Evolutionary conservation across 1,140 invertebrate species (phyloP).

Genomic region (Drepana arcuata): DNA sequence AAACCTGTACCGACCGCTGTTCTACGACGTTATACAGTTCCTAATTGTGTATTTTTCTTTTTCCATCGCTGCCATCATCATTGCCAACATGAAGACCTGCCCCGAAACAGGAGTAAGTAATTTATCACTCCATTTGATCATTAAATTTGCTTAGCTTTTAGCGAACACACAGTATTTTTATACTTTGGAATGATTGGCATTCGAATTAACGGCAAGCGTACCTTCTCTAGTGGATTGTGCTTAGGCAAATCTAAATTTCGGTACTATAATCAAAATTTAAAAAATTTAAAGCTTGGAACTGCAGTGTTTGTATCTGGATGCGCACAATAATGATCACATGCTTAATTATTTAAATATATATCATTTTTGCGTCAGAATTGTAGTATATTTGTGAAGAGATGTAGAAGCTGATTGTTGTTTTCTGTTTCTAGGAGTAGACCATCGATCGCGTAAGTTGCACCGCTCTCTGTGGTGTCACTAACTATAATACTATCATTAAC

Average conservation of each 20-base stretch:
- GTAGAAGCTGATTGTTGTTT: conserved; percentile 69
- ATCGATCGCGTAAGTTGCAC: conserved; percentile 73
- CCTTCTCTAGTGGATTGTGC: no score
- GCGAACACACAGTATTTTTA: conserved; percentile 30
- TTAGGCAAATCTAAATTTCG: conserved; percentile 6
- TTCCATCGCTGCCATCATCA: conserved; percentile 44
- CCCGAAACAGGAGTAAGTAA: conserved; percentile 70
- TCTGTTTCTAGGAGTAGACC: conserved; percentile 74
- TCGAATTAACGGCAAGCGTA: conserved; percentile 31
- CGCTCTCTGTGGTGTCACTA: conserved; percentile 70
- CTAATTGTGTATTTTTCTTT: conserved; percentile 63
- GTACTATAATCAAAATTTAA: conserved; percentile 20
- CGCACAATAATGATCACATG: conserved; percentile 55
- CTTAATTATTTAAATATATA: conserved; percentile 33
- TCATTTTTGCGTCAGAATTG: conserved; percentile 31
- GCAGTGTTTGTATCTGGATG: conserved; percentile 47
- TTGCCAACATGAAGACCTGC: conserved; percentile 56
- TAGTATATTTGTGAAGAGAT: conserved; percentile 36
- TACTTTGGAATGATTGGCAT: conserved; percentile 44
- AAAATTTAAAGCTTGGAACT: conserved; percentile 28
- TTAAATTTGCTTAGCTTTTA: conserved; percentile 53
- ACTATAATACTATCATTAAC: conserved; percentile 60
- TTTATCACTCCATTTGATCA: conserved; percentile 10
- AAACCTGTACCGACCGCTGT: no score
- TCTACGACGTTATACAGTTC: no score